Evolutionary conservation across 2,888 invertebrate genomes (phyloP).

Genomic region (Electrophaes corylata): DNA sequence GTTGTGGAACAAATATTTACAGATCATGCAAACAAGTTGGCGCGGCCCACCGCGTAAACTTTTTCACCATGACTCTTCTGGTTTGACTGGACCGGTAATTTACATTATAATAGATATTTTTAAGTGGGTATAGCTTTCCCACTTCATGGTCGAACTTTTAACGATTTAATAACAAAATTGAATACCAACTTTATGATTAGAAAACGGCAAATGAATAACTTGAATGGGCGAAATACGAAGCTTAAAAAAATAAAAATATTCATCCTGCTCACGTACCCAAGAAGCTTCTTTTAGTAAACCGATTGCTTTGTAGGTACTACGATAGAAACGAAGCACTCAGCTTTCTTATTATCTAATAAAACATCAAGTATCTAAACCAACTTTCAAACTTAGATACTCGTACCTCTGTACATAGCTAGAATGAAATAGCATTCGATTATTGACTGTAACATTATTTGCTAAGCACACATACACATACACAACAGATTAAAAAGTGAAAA

Average conservation of each 20-base stretch:
- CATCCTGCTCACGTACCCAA: neutral
- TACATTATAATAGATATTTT: neutral
- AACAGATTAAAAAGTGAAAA: too few species aligned
- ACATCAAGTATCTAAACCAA: too few species aligned
- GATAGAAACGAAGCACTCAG: too few species aligned
- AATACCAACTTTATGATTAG: constrained; percentile 9
- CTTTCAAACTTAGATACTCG: too few species aligned
- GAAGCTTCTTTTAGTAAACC: neutral
- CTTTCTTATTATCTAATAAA: too few species aligned
- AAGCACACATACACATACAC: too few species aligned
- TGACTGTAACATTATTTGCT: too few species aligned
- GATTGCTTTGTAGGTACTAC: neutral
- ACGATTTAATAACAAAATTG: constrained; percentile 7
- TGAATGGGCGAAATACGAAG: neutral
- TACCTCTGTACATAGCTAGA: too few species aligned
- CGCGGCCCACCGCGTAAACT: neutral
- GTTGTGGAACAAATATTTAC: too few species aligned
- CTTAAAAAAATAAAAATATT: neutral
- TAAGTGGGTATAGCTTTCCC: neutral
- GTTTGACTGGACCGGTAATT: neutral
- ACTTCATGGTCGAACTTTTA: constrained; percentile 3
- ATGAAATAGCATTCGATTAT: too few species aligned
- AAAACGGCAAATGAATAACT: constrained; percentile 3
- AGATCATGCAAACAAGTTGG: neutral
- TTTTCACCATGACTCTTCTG: neutral